Base-by-base conservation (phyloP, 2,113 vertebrate genomes). In the Telmatochromis sp. region DNA sequence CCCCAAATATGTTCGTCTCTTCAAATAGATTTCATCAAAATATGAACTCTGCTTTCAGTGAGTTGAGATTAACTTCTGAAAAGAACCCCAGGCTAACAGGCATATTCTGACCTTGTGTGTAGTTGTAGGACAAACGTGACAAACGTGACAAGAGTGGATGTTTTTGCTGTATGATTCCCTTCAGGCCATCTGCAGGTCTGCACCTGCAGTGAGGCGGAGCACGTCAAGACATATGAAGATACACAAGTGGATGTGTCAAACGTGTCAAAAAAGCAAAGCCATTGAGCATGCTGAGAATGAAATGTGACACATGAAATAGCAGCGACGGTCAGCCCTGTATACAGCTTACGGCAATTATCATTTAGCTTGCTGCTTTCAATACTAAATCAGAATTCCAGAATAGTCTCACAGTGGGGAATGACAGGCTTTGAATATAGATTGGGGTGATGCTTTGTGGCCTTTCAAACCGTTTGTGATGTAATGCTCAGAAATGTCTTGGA, bases 361-460 rank as follows among this genome's bases (percentile, higher is more conserved):
- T 86, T 87, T 65, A 85, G 73, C 33, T 81, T 81, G n/a, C 81
- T 85, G 53, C 78, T 86, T 68, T 90, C 35, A 40, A 31, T 40
- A 7, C 21, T 13, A 26, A 68, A 49, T 81, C 12, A 63, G 45
- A 13, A 19, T 35, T 31, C 81, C 57, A 58, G 60, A 51, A 75
- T 80, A 42, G 23, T 47, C 33, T 31, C 75, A 85, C 10, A 6
- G 23, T 15, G 45, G 54, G 51, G 82, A 92, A 91, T 87, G 60
- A 31, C 75, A 80, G 42, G 13, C 90, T 94, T 91, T 93, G 83
- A 94, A 93, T 92, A 88, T 73, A 88, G 85, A 91, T 88, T 85
- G 42, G 45, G 83, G 83, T 90, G 75, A 19, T 86, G 87, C 68
- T 79, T 83, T 85, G 21, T 91, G 86, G 23, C 87, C 84, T 94